A percentile compares a stretch with the other conserved stretches of the same genome.
Conservation (phyloP, 2,888 invertebrate species). For the Xestia sexstrigata region DNA sequence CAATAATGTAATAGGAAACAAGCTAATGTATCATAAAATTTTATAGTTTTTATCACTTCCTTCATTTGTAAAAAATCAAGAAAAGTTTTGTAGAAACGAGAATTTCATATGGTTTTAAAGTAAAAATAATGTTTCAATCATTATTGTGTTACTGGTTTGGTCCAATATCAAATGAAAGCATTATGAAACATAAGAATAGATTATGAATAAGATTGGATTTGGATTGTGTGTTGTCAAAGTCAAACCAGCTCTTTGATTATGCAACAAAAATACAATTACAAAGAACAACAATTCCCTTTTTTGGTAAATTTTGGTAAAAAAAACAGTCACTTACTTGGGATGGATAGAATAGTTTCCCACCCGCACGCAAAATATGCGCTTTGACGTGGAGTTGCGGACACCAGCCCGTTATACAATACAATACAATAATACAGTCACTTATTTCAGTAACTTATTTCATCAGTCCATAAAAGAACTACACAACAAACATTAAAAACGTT, state of each 20-base stretch:
- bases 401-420: no score
- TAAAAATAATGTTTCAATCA: slow-evolving; percentile 23
- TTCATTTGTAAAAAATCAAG: slow-evolving; percentile 13
- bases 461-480: not conserved
- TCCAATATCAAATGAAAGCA: not conserved
- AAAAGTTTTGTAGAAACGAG: not conserved
- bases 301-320: no score
- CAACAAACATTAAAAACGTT: not conserved
- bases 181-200: not conserved
- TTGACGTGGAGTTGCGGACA: no score
- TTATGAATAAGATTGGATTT: not conserved
- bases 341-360: no score
- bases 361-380: no score
- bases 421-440: no score
- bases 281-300: no score
- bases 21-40: slow-evolving; percentile 25
- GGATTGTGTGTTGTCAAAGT: not conserved
- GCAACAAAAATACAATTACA: no score
- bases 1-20: slow-evolving; percentile 24
- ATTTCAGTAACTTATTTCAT: not conserved
- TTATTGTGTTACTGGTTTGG: not conserved
- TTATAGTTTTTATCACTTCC: slow-evolving; percentile 47
- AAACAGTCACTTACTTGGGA: no score
- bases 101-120: slow-evolving; percentile 37
- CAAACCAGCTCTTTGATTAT: no score